Evolutionary conservation across 2,888 invertebrate species (phyloP).

Genomic region (Xestia ashworthii): DNA sequence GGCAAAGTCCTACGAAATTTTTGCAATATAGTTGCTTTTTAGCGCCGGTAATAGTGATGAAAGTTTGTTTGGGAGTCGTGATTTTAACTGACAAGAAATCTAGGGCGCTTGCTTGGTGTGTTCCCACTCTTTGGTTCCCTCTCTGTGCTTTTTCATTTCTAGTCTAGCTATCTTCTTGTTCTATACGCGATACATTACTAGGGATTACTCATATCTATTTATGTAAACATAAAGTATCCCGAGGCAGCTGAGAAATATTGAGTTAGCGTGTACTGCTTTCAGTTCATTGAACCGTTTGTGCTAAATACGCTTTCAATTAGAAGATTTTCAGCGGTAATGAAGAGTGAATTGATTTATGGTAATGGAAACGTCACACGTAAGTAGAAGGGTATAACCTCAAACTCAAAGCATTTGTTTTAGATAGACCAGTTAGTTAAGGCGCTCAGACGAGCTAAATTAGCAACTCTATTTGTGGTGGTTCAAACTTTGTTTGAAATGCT

Average conservation of each 20-base stretch:
- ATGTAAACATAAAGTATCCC: slow-evolving; percentile 15
- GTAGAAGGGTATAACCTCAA: neutral
- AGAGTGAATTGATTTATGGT: slow-evolving; percentile 46
- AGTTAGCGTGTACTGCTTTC: slow-evolving; percentile 36
- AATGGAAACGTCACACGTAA: neutral
- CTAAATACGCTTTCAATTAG: slow-evolving; percentile 48
- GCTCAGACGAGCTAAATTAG: no score
- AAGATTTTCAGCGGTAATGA: slow-evolving; percentile 33
- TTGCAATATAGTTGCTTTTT: neutral
- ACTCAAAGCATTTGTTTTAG: neutral
- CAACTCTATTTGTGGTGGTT: no score
- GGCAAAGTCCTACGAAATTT: neutral
- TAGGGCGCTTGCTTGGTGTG: neutral
- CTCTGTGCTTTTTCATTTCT: neutral
- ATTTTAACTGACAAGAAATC: neutral
- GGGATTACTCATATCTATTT: slow-evolving; percentile 41
- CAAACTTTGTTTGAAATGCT: no score
- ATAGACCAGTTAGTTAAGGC: no score
- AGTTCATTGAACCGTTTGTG: slow-evolving; percentile 49
- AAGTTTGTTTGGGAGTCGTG: neutral
- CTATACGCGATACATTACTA: neutral
- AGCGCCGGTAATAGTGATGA: no score
- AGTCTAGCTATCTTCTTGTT: neutral
- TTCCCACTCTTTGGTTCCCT: neutral
- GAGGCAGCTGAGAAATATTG: slow-evolving; percentile 41